phyloP scores from a whole-genome alignment of 2,888 invertebrate genomes.

The Orthosia incerta region DNA sequence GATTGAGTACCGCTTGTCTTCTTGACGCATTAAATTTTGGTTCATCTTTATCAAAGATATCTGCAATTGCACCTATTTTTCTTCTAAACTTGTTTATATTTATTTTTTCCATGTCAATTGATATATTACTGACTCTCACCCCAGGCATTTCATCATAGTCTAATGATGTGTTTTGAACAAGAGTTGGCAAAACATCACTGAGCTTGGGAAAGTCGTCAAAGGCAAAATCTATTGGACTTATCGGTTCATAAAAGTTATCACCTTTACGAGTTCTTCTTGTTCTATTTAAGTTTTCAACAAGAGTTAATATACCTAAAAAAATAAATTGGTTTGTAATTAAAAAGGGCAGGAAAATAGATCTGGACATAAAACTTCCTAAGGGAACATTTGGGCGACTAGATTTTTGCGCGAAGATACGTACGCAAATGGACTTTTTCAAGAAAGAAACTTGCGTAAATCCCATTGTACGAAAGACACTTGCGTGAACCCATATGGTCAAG shows the following conservation, averaged over 20 bases:
- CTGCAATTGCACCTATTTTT: conserved; percentile 31
- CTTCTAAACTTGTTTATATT: conserved; percentile 41
- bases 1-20: conserved; percentile 14
- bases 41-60: conserved; percentile 24
- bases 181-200: conserved; percentile 41
- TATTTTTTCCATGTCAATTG: conserved; percentile 48
- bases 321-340: neutral
- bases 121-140: conserved; percentile 25
- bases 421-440: no score
- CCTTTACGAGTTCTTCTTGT: neutral
- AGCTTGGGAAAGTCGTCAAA: conserved; percentile 48
- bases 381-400: neutral
- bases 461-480: no score
- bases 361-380: neutral
- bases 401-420: neutral
- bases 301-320: conserved; percentile 26
- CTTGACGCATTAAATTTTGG: conserved; percentile 13
- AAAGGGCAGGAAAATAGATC: neutral
- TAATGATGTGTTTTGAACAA: conserved; percentile 22
- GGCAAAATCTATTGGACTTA: conserved; percentile 6
- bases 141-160: conserved; percentile 16
- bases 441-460: no score
- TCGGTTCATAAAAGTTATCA: neutral
- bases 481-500: no score
- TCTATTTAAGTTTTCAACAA: conserved; percentile 8